Conservation (phyloP, 2,888 invertebrate species). For the Stenodema calcarata region DNA sequence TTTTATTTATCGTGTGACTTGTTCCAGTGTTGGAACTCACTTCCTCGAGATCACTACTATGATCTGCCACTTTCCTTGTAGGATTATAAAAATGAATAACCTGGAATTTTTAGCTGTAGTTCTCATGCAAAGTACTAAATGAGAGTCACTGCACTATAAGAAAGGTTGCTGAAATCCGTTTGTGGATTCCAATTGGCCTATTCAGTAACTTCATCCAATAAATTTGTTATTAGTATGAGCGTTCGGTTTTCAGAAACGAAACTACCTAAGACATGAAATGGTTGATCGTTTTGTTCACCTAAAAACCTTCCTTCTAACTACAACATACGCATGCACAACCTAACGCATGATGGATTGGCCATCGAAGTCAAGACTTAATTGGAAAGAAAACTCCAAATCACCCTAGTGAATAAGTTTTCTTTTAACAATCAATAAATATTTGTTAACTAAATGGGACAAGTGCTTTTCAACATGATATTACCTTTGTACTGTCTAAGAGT, state of each 20-base stretch:
- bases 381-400: neutral
- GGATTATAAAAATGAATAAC: too few relatives aligned
- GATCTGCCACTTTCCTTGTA: too few relatives aligned
- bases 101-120: neutral
- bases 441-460: neutral
- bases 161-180: neutral
- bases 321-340: neutral
- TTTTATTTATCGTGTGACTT: too few relatives aligned
- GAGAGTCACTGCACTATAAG: neutral
- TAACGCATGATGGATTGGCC: slow-evolving; percentile 13
- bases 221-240: neutral
- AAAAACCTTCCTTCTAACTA: neutral
- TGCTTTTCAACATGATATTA: slow-evolving; percentile 1
- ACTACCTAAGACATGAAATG: neutral
- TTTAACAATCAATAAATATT: neutral
- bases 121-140: neutral
- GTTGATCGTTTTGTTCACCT: neutral
- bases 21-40: too few relatives aligned
- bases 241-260: neutral
- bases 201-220: neutral
- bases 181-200: neutral
- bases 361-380: neutral
- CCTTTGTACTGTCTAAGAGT: neutral
- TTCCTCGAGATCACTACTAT: too few relatives aligned
- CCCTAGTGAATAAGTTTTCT: neutral